Conservation (phyloP, 2,113 vertebrate genomes). For the Spilogale gracilis region DNA sequence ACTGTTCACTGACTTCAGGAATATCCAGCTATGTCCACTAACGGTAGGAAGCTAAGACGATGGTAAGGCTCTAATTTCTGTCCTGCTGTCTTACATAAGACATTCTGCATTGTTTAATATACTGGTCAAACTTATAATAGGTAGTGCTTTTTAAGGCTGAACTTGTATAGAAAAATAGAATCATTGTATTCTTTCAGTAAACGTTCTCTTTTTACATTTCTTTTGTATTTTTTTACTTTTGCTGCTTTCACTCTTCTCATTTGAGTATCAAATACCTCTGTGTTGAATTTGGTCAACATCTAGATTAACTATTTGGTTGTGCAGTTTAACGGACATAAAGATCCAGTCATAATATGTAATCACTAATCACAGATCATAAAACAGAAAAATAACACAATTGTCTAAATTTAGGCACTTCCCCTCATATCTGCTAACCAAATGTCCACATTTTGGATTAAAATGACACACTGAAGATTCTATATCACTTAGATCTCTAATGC, state of each 20-base stretch:
- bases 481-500: not conserved
- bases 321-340: not conserved
- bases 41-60: not conserved
- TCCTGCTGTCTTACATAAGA: not conserved
- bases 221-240: not conserved
- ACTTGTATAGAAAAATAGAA: not conserved
- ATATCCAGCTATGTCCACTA: not conserved
- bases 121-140: not conserved
- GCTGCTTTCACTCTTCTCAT: not conserved
- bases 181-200: not conserved
- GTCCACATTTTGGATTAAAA: not conserved
- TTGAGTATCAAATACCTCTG: constrained; percentile 20
- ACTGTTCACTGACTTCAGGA: not conserved
- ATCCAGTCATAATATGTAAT: not conserved
- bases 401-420: not conserved
- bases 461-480: not conserved
- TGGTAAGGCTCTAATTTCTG: not conserved
- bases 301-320: not conserved
- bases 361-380: not conserved
- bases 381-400: not conserved
- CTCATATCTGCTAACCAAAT: not conserved
- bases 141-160: not conserved
- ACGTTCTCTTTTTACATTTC: not conserved
- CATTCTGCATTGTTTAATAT: not conserved
- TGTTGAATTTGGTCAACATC: not conserved